Percentiles rank a stretch among this genome's conserved stretches.
Evolutionary conservation across 2,888 invertebrate genomes (phyloP).

Genomic region (Linnaemya tessellans): DNA sequence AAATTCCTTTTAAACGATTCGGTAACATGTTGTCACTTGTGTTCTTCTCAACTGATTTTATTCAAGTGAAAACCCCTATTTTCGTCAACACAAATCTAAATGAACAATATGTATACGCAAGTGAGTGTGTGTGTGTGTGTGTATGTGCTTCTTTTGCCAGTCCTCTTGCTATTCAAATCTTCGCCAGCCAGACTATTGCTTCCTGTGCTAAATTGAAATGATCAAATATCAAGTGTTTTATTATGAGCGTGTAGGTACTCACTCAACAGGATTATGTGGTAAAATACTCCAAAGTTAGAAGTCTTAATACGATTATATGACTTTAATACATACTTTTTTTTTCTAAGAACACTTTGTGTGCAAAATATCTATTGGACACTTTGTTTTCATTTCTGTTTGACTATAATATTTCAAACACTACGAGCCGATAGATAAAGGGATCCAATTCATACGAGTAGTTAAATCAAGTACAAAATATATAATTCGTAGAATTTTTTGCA

Average conservation of each 20-base stretch:
- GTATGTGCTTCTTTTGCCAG: not conserved
- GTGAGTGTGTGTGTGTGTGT: no score
- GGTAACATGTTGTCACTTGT: constrained; percentile 60
- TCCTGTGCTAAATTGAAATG: constrained; percentile 4
- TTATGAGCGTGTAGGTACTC: not conserved
- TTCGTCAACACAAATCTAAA: not conserved
- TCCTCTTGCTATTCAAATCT: not conserved
- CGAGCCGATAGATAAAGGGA: constrained; percentile 28
- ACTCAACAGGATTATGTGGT: constrained; percentile 52
- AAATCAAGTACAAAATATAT: not conserved
- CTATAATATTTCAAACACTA: constrained; percentile 56
- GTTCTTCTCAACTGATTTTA: constrained; percentile 4
- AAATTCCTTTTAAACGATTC: constrained; percentile 11
- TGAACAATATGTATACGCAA: not conserved
- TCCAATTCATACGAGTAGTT: constrained; percentile 17
- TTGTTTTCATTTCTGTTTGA: constrained; percentile 14
- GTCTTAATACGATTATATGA: constrained; percentile 39
- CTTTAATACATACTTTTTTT: constrained; percentile 37
- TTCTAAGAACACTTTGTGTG: constrained; percentile 66
- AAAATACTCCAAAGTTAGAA: constrained; percentile 16
- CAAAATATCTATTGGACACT: constrained; percentile 63
- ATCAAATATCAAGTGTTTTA: constrained; percentile 60
- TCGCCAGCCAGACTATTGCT: not conserved
- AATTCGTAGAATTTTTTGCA: constrained; percentile 46
- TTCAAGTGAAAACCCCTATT: constrained; percentile 1